Evolutionary conservation across 2,113 vertebrate genomes (phyloP).

Genomic region (Triplophysa dalaica): DNA sequence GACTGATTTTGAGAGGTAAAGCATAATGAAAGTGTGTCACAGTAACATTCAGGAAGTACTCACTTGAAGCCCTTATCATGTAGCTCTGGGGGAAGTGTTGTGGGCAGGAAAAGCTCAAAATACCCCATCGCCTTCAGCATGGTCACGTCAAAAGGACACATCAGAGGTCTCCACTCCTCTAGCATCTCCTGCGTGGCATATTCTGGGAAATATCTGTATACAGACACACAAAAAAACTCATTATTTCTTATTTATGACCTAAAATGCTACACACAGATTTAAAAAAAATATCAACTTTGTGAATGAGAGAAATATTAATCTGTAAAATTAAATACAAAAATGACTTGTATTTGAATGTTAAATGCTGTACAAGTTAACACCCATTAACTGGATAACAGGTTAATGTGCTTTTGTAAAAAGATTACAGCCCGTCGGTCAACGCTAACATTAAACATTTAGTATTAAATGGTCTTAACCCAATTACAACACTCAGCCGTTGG

Average conservation of each 20-base stretch:
- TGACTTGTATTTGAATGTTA: not conserved
- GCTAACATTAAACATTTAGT: not conserved
- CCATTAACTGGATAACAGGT: constrained; percentile 1
- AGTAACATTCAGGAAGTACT: constrained; percentile 58
- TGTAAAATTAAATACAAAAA: too few species aligned
- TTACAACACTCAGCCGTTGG: not conserved
- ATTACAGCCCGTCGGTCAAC: not conserved
- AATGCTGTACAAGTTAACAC: not conserved
- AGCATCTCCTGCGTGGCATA: constrained; percentile 92
- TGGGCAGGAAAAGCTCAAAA: constrained; percentile 95
- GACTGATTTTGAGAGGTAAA: not conserved
- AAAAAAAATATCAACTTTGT: too few species aligned
- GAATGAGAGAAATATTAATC: too few species aligned
- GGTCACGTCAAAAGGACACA: constrained; percentile 97
- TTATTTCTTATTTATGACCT: not conserved
- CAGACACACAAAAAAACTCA: not conserved
- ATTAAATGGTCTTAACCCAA: not conserved
- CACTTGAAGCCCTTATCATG: constrained; percentile 94
- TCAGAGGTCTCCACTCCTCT: constrained; percentile 92
- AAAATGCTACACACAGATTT: not conserved
- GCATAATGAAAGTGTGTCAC: not conserved
- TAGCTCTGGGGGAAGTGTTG: constrained; percentile 89
- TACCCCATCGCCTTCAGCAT: constrained; percentile 97
- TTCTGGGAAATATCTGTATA: constrained; percentile 88
- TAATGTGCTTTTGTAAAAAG: constrained; percentile 5